Conservation (phyloP, 2,113 vertebrate genomes). For the Sander lucioperca region DNA sequence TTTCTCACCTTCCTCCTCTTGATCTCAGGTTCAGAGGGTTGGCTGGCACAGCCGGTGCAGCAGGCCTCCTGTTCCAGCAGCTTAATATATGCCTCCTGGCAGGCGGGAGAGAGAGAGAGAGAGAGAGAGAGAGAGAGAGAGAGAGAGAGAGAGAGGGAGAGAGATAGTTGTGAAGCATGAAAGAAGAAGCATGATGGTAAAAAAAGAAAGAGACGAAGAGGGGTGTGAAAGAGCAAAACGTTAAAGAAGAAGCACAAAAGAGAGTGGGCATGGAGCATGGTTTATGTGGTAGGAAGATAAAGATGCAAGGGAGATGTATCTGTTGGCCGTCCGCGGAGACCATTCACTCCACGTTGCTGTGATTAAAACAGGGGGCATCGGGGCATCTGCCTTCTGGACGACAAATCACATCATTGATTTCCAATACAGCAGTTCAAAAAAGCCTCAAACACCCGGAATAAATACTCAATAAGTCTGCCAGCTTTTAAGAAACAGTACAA, state of each 20-base stretch:
- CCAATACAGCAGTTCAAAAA: constrained; percentile 66
- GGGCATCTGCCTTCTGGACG: constrained; percentile 56
- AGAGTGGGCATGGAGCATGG: not conserved
- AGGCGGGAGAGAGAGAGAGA: constrained; percentile 83
- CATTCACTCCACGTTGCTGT: not conserved
- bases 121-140: constrained; percentile 6
- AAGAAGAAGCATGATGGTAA: constrained; percentile 13
- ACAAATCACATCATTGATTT: constrained; percentile 76
- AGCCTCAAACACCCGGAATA: constrained; percentile 43
- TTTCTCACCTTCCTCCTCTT: constrained; percentile 88
- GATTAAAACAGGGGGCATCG: constrained; percentile 43
- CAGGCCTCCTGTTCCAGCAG: constrained; percentile 91
- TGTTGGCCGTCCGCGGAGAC: not conserved
- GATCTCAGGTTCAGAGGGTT: constrained; percentile 88
- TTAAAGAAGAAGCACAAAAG: not conserved
- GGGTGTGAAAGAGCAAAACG: not conserved
- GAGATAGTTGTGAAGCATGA: constrained; percentile 32
- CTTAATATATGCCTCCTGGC: constrained; percentile 92
- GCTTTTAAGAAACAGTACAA: constrained; percentile 24
- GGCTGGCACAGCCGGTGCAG: constrained; percentile 90
- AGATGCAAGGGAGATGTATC: constrained; percentile 22
- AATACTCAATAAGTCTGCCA: constrained; percentile 25
- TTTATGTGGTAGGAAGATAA: constrained; percentile 34
- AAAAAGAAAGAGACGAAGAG: constrained; percentile 26
- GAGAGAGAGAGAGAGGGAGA: constrained; percentile 10